Evolutionary conservation across 2,113 vertebrate genomes (phyloP).

Genomic region (Beaufortia kweichowensis): DNA sequence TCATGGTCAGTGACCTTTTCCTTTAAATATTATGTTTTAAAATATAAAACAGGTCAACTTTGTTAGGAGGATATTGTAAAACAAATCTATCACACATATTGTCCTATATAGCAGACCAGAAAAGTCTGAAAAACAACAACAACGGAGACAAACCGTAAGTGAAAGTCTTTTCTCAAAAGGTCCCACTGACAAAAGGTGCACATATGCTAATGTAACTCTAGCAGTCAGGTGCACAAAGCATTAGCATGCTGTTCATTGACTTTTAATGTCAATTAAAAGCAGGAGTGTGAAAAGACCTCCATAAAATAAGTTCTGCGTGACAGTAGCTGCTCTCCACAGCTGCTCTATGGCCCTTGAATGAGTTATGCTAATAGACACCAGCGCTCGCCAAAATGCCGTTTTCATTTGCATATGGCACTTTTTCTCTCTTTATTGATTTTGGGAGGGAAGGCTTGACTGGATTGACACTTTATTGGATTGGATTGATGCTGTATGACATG

Average conservation of each 20-base stretch:
- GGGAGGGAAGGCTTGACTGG: conserved; percentile 38
- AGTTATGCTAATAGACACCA: conserved; percentile 65
- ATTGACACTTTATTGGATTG: conserved; percentile 52
- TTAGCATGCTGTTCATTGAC: conserved; percentile 61
- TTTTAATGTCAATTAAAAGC: conserved; percentile 74
- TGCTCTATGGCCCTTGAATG: conserved; percentile 56
- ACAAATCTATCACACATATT: too few species aligned
- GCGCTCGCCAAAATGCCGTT: conserved; percentile 64
- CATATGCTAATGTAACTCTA: conserved; percentile 23
- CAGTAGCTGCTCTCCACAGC: conserved; percentile 41
- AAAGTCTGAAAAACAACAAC: too few species aligned
- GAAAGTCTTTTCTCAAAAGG: background rate
- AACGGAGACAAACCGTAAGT: background rate
- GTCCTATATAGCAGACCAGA: too few species aligned
- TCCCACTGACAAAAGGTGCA: background rate
- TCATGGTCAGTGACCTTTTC: too few species aligned
- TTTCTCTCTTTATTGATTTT: conserved; percentile 59
- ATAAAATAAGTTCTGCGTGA: conserved; percentile 68
- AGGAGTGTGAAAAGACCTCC: conserved; percentile 66
- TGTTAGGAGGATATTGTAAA: too few species aligned
- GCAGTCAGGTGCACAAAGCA: conserved; percentile 30
- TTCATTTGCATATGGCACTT: conserved; percentile 65
- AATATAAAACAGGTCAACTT: too few species aligned
- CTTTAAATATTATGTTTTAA: too few species aligned
- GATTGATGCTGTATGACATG: conserved; percentile 50